These are phyloP conservation scores for Parotia lawesii DNA, from an alignment of 2,113 vertebrate species.

Conservation along the genomic window DNA sequence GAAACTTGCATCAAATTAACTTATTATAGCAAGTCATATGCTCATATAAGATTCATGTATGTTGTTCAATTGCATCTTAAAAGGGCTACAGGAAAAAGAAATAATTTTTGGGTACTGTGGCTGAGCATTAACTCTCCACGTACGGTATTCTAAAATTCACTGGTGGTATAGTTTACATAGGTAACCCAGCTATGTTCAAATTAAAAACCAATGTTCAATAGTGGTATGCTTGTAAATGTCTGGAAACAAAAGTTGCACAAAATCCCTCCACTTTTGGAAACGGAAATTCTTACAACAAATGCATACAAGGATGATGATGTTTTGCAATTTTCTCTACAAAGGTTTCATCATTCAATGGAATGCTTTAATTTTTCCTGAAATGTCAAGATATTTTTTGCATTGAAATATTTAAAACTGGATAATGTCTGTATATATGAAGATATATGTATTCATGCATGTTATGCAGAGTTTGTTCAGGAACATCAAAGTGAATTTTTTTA, in stretches of 20 bases:
- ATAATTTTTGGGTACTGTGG: neutral
- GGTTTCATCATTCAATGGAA: neutral
- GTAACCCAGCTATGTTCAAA: neutral
- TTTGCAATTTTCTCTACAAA: neutral
- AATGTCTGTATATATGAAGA: too few relatives aligned
- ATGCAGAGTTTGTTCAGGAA: neutral
- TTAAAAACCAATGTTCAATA: neutral
- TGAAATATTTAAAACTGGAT: neutral
- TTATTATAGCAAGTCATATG: neutral
- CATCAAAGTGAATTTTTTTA: neutral
- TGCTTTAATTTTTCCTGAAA: neutral
- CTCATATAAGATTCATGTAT: neutral
- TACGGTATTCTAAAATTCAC: neutral
- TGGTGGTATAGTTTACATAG: neutral
- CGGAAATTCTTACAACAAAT: neutral
- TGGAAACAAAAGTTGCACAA: neutral
- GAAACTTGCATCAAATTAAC: neutral
- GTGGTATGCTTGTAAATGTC: neutral
- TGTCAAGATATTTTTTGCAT: neutral
- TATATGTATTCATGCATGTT: neutral
- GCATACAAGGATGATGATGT: neutral
- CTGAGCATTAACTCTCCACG: neutral
- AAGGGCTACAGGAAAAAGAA: neutral
- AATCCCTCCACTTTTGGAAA: neutral
- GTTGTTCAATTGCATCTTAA: neutral